Evolutionary conservation across 2,888 invertebrate species (phyloP).

Genomic region (Nasonovia ribisnigri): DNA sequence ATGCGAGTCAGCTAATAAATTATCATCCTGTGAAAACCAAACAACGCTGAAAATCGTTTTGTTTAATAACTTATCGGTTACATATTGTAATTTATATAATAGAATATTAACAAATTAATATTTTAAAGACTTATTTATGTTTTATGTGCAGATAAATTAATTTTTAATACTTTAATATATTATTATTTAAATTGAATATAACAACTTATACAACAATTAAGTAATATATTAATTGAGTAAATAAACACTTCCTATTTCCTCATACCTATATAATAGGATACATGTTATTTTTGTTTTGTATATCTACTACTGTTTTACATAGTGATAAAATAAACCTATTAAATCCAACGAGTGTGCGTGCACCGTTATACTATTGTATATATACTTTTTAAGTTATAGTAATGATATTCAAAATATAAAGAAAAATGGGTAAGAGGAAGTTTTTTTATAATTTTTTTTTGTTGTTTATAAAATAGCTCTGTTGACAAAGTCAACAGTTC

Average conservation of each 20-base stretch:
- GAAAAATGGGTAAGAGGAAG: constrained; percentile 28
- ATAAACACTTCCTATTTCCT: not conserved
- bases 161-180: not conserved
- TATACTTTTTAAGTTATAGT: constrained; percentile 22
- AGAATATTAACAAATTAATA: not conserved
- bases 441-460: constrained; percentile 50
- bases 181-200: not conserved
- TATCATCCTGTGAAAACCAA: not conserved
- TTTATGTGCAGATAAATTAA: not conserved
- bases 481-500: constrained; percentile 59
- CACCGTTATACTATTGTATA: not conserved
- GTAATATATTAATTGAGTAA: not conserved
- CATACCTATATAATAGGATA: not conserved
- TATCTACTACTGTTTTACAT: not conserved
- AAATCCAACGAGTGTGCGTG: not conserved
- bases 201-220: not conserved
- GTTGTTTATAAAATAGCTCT: constrained; percentile 46
- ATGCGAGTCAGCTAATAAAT: not conserved
- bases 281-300: not conserved
- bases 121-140: not conserved
- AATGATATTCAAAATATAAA: constrained; percentile 61
- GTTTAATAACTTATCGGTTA: not conserved
- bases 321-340: constrained; percentile 47
- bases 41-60: not conserved
- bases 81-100: not conserved